These are phyloP conservation scores for Sinhomidia bicolor DNA, from an alignment of 2,888 invertebrate species.

Conservation along the genomic window DNA sequence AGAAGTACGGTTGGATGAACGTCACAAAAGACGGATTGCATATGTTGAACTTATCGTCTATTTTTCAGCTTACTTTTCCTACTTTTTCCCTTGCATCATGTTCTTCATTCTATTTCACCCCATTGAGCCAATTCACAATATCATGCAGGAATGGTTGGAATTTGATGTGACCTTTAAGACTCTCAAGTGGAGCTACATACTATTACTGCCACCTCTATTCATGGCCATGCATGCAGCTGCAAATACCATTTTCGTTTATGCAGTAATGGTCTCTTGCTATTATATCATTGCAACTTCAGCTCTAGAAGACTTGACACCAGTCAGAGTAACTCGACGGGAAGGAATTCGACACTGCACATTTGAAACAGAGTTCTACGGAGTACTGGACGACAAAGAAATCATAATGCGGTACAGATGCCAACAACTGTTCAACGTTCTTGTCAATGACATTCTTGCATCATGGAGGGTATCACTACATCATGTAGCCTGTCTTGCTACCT, in stretches of 20 bases:
- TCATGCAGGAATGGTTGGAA: slow-evolving; percentile 44
- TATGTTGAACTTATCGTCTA: neutral
- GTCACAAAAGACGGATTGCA: neutral
- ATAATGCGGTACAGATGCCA: slow-evolving; percentile 30
- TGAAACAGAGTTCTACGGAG: neutral
- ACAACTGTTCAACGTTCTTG: neutral
- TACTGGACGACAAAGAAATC: slow-evolving; percentile 20
- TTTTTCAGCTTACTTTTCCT: neutral
- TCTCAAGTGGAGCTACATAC: neutral
- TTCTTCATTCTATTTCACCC: slow-evolving; percentile 19
- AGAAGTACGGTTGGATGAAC: neutral
- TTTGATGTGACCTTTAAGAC: neutral
- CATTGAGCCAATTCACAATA: slow-evolving; percentile 15
- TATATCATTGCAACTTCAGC: neutral
- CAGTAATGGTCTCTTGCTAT: neutral
- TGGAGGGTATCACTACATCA: neutral
- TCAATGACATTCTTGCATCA: slow-evolving; percentile 31
- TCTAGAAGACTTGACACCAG: slow-evolving; percentile 15
- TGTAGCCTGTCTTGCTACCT: neutral
- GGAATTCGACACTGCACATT: neutral
- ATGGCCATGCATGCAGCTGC: neutral
- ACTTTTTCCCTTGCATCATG: neutral
- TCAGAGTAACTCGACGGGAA: too few species aligned
- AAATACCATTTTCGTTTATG: neutral
- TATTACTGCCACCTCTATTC: neutral